Percentiles rank a stretch among this genome's conserved stretches.
These are phyloP conservation scores for Spodoptera littoralis DNA, from an alignment of 2,888 invertebrate species.

Conservation along the genomic window DNA sequence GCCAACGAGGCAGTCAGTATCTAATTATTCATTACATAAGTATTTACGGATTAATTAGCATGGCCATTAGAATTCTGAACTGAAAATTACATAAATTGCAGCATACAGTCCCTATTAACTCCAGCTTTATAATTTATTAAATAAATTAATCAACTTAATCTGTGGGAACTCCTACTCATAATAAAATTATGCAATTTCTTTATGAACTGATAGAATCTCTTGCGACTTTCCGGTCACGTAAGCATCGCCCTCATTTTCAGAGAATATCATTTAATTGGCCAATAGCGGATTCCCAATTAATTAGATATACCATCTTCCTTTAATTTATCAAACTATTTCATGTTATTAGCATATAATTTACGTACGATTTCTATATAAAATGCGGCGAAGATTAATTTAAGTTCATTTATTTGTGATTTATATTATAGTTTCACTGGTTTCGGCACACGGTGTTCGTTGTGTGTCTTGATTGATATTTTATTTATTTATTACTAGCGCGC, in stretches of 20 bases:
- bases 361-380: conserved; percentile 4
- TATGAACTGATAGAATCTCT: conserved; percentile 8
- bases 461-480: no score
- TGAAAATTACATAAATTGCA: no score
- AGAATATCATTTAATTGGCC: conserved; percentile 26
- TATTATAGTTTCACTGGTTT: neutral
- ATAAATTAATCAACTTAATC: no score
- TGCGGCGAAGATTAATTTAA: neutral
- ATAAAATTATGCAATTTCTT: conserved; percentile 18
- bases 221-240: conserved; percentile 37
- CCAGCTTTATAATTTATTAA: no score
- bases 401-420: conserved; percentile 1
- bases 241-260: conserved; percentile 17
- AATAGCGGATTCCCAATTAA: conserved; percentile 31
- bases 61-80: no score
- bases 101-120: no score
- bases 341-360: conserved; percentile 14
- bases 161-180: neutral
- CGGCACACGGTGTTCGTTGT: no score
- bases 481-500: no score
- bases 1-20: no score
- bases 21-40: no score
- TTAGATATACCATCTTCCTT: conserved; percentile 29
- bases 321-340: conserved; percentile 34
- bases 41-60: no score